These are phyloP conservation scores for Atta cephalotes DNA, from an alignment of 1,140 invertebrate genomes.

Conservation along the genomic window DNA sequence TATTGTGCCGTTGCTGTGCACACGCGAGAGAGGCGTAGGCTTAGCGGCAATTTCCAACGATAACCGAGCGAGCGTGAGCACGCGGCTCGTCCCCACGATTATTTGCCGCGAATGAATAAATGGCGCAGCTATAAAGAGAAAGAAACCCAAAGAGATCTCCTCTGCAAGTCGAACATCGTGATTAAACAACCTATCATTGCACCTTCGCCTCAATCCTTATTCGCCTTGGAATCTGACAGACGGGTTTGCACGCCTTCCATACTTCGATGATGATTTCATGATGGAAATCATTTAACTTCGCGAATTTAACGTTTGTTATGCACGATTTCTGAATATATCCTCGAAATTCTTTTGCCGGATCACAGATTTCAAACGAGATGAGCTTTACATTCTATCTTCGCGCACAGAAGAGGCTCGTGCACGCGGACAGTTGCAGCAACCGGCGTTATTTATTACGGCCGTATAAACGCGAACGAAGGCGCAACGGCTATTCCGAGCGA, in stretches of 20 bases:
- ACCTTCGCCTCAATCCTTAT: slow-evolving; percentile 1
- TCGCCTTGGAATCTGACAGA: slow-evolving; percentile 29
- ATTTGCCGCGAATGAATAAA: slow-evolving; percentile 67
- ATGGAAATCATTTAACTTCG: not conserved
- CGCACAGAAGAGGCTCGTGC: not conserved
- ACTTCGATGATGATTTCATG: not conserved
- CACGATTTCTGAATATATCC: not conserved
- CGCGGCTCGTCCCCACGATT: slow-evolving; percentile 68
- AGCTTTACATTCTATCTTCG: not conserved
- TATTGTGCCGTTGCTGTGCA: slow-evolving; percentile 73
- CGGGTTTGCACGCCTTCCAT: not conserved
- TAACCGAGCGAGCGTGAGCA: slow-evolving; percentile 66
- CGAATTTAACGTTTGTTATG: not conserved
- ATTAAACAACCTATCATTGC: slow-evolving; percentile 30
- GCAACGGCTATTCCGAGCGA: slow-evolving; percentile 66
- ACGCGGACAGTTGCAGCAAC: slow-evolving; percentile 34
- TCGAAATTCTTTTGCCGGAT: not conserved
- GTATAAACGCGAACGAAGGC: slow-evolving; percentile 63
- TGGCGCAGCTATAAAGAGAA: slow-evolving; percentile 8
- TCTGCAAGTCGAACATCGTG: slow-evolving; percentile 6
- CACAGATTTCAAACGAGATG: not conserved
- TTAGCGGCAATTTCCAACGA: slow-evolving; percentile 72
- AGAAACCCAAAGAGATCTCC: not conserved
- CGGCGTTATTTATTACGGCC: slow-evolving; percentile 67
- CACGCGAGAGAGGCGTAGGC: slow-evolving; percentile 69